Conservation (phyloP, 2,888 invertebrate species). For the Limnephilus auricula region DNA sequence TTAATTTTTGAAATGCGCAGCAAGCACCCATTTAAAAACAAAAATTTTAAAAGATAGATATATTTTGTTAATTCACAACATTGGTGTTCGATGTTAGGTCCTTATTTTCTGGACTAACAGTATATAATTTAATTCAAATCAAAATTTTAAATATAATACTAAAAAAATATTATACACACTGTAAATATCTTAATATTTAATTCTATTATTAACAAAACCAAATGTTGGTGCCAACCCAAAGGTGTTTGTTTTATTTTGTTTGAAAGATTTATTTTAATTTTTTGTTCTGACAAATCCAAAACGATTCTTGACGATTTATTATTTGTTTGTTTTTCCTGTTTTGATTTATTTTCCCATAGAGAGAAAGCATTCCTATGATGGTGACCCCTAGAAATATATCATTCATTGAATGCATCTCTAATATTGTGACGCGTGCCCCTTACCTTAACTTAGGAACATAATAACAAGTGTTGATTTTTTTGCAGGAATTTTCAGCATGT, state of each 20-base stretch:
- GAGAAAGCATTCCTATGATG: conserved; percentile 12
- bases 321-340: conserved; percentile 38
- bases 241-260: conserved; percentile 42
- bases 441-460: conserved; percentile 56
- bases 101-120: conserved; percentile 30
- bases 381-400: not conserved
- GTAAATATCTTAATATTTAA: conserved; percentile 25
- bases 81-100: conserved; percentile 50
- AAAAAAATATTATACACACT: not conserved
- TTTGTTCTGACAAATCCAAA: conserved; percentile 49
- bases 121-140: conserved; percentile 35
- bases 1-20: not conserved
- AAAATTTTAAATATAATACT: conserved; percentile 7
- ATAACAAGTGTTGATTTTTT: conserved; percentile 44
- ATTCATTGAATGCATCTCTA: not conserved
- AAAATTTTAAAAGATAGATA: not conserved
- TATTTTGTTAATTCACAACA: conserved; percentile 33
- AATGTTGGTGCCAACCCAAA: conserved; percentile 42
- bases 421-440: conserved; percentile 54
- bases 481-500: not conserved
- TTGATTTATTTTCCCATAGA: conserved; percentile 14
- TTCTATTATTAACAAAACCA: conserved; percentile 48
- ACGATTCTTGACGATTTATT: conserved; percentile 46
- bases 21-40: conserved; percentile 11
- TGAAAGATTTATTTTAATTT: conserved; percentile 33